Percentiles rank a stretch among this genome's conserved stretches.
Evolutionary conservation across 2,888 invertebrate genomes (phyloP).

Genomic region (Drosophila borealis): DNA sequence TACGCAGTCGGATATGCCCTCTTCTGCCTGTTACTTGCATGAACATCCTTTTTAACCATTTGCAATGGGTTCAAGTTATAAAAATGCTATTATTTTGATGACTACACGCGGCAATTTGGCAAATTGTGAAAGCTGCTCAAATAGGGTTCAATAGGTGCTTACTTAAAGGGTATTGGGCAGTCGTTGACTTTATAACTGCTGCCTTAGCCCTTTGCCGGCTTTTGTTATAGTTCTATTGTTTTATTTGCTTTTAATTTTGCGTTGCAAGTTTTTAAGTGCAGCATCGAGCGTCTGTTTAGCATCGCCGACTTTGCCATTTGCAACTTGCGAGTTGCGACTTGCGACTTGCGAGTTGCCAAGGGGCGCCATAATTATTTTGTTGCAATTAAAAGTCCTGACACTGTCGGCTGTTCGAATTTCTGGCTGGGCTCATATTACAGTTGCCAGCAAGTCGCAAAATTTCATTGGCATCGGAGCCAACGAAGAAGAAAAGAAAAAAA

Average conservation of each 20-base stretch:
- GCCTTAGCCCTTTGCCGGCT: constrained; percentile 33
- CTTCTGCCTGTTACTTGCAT: too few species aligned
- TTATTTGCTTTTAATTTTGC: constrained; percentile 75
- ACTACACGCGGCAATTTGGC: not conserved
- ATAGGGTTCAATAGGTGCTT: not conserved
- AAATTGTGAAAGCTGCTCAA: not conserved
- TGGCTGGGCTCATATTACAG: constrained; percentile 22
- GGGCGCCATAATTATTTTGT: constrained; percentile 78
- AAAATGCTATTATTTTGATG: too few species aligned
- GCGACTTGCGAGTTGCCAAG: constrained; percentile 64
- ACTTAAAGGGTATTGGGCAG: constrained; percentile 9
- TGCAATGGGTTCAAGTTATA: too few species aligned
- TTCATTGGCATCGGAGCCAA: constrained; percentile 54
- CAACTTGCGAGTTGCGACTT: constrained; percentile 22
- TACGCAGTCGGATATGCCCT: too few species aligned
- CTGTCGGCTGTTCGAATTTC: constrained; percentile 50
- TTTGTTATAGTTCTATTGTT: constrained; percentile 65
- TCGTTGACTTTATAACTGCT: not conserved
- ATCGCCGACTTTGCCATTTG: constrained; percentile 46
- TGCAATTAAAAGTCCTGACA: constrained; percentile 77
- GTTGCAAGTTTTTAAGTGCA: constrained; percentile 69
- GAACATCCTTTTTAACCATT: too few species aligned
- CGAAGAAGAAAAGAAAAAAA: constrained; percentile 1
- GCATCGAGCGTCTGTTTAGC: constrained; percentile 61
- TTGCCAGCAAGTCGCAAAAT: constrained; percentile 43